phyloP scores from a whole-genome alignment of 2,888 invertebrate genomes.

The Micropterix aruncella region DNA sequence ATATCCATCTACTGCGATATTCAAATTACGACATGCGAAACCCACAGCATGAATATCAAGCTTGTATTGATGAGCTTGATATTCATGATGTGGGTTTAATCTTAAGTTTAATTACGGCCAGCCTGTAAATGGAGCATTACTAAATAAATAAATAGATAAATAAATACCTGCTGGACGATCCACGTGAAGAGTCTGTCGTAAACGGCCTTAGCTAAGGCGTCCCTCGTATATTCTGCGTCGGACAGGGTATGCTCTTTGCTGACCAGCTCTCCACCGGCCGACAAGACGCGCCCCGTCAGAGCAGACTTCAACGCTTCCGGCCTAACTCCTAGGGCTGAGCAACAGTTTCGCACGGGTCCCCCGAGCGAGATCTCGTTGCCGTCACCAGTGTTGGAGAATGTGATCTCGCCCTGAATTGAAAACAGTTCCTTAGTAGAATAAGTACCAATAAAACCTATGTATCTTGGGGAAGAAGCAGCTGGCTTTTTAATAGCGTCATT shows the following conservation, averaged over 20 bases:
- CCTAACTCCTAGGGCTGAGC: slow-evolving; percentile 40
- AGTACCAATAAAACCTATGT: slow-evolving; percentile 17
- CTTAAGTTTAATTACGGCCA: no score
- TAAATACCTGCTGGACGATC: slow-evolving; percentile 58
- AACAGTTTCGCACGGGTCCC: slow-evolving; percentile 35
- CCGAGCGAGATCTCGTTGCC: slow-evolving; percentile 45
- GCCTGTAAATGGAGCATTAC: no score
- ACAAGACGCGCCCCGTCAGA: slow-evolving; percentile 76
- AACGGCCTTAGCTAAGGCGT: slow-evolving; percentile 90
- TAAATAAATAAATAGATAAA: not conserved
- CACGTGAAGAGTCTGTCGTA: slow-evolving; percentile 91
- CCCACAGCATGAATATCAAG: no score
- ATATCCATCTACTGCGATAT: no score
- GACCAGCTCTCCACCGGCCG: slow-evolving; percentile 87
- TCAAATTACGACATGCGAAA: no score
- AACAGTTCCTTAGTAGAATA: slow-evolving; percentile 1
- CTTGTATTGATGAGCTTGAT: no score
- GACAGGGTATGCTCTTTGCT: slow-evolving; percentile 75
- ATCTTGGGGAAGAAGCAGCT: no score
- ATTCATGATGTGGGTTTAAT: no score
- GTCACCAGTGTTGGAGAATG: slow-evolving; percentile 43
- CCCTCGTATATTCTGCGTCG: slow-evolving; percentile 79
- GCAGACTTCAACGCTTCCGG: slow-evolving; percentile 55
- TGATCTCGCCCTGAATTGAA: slow-evolving; percentile 34
- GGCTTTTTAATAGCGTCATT: no score